Evolutionary conservation across 1,140 invertebrate species (phyloP), one percentile per base, ranked within the genome.

Genomic region (Zaprionus vittiger): DNA sequence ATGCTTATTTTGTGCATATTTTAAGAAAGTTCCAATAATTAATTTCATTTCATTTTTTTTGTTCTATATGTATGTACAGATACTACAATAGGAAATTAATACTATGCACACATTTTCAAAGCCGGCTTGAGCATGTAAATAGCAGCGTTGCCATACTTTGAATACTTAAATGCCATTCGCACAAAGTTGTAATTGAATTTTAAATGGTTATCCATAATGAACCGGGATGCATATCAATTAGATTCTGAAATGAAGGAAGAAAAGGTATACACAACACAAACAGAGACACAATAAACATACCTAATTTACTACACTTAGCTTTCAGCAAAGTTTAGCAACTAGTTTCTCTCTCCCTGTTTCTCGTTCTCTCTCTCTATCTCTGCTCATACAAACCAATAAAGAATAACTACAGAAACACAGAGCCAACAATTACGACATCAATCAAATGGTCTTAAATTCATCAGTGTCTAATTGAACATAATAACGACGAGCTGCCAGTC

Each of bases 381-480:
- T 38, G 2, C 31, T 34, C 44, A 61, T 55, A 34, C 9, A 17
- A 24, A 47, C 11, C 15, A 24, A 59, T 44, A 54, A 17, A 20
- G 54, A 49, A 22, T 60, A 68, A 57, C 38, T 57, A 31, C 37
- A 34, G 38, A 41, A 41, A 56, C 31, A 17, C 17, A 41, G 14
- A 60, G 47, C 65, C 57, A 28, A 49, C 59, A 63, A 76, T 76
- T 64, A 71, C 44, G 41, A 52, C 73, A 64, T 76, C 73, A 76
- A 76, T 76, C 56, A 66, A 65, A 76, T 76, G 44, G 34, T 31
- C 49, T 73, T 49, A 67, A 73, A 77, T 77, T 77, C 64, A 64
- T 49, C 26, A 54, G 24, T 44, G 71, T 77, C 75, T 77, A 77
- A 77, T 73, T 73, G 71, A 64, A 44, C 75, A 77, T 74, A 77